Base-by-base conservation (phyloP, 2,113 vertebrate species). In the Strigops habroptila region DNA sequence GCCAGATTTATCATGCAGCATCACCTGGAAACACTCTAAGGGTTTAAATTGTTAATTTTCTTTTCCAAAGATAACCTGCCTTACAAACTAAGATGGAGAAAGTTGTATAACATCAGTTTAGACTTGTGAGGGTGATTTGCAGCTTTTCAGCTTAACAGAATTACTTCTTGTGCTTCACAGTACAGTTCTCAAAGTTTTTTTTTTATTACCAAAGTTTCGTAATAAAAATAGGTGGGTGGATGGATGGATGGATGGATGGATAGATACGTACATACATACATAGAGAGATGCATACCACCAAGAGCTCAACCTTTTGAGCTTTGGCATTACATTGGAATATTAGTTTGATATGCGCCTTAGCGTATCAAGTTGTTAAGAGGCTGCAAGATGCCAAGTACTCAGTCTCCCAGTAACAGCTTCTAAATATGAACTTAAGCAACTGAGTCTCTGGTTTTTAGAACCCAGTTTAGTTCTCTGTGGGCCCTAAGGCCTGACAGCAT, bases 1-100 rank as follows among this genome's bases (percentile, higher is more conserved):
- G 77, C 94, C 82, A 94, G 73, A 82, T 95, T 88, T 92, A 82
- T 96, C 94, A 75, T 67, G 60, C 90, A 88, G 51, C 86, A 89
- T 94, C 90, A 82, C 88, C 86, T 90, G 62, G 78, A 95, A 96
- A 87, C 85, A 73, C 49, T 96, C 67, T 86, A 81, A 86, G 52
- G 79, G 71, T 59, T 97, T 93, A 95, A 91, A 86, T 74, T 25
- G 13, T 86, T 96, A 73, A 70, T 97, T 93, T 86, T 81, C 51
- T 85, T 41, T 69, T 90, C 73, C 55, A 18, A 93, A 80, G 79
- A 73, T 62, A 95, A 53, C 43, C 80, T 83, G 63, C 82, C 79
- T 78, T 77, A 37, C 49, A 81, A 94, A 73, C 73, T 64, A 83
- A 89, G 51, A 91, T 57, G 73, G 49, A 74, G 68, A 57, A 94